Base-by-base conservation (phyloP, 2,888 invertebrate species). In the Ptilodon capucinus region DNA sequence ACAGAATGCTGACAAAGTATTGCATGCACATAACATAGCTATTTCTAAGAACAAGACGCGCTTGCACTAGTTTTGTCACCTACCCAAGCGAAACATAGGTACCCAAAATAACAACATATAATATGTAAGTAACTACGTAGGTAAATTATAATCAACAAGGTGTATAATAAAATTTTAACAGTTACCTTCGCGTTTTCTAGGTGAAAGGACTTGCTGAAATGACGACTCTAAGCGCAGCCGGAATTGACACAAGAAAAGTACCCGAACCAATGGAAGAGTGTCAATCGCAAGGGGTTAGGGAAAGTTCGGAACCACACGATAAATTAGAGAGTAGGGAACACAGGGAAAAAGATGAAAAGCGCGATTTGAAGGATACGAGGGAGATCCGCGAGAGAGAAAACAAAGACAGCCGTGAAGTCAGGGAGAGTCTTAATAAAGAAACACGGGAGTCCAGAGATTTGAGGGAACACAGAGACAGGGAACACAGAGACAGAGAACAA, bases 161-260 rank as follows among this genome's bases (percentile, higher is more conserved):
- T 8, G 17, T 28, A 19, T 35, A 41, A 16, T 23, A 28, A 34
- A 25, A 17, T 2, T 35, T 21, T 32, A 36, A 39, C 25, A 25
- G 16, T 41, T 42, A 40, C 14, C 23, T 40, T 44, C 7, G 6
- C 44, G n/a, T 23, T 46, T 79, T 81, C 38, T 68, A 93, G 93
- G 93, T 97, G 57, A 97, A 97, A 91, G 97, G 97, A 78, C 92
- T 97, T 80, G 97, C 97, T 89, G 97, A 97, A 91, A 97, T 97
- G 96, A 97, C 97, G 81, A 96, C 95, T 83, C 92, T 95, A 84
- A 95, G 94, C 77, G 93, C 93, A 68, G 93, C 93, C 68, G 86
- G 93, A 76, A 92, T 93, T 69, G 89, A 84, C 66, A 78, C 80
- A 64, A 84, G 84, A 76, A 88, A 79, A 75, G 88, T 88, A 60